phyloP scores from a whole-genome alignment of 2,888 invertebrate species.

The Sarcophaga subvicina region DNA sequence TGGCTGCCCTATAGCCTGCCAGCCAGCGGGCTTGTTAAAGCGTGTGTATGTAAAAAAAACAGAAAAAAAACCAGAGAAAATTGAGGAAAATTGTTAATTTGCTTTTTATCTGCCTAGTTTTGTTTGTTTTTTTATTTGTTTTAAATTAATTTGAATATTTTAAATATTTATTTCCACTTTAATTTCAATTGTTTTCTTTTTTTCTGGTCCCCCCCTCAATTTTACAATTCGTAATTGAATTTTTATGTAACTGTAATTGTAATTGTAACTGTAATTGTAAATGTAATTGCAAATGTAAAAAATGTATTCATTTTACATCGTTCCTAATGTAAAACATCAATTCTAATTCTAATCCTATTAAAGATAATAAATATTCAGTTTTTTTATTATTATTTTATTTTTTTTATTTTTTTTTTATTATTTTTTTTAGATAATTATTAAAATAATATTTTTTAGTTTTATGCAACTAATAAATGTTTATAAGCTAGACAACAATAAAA shows the following conservation, averaged over 20 bases:
- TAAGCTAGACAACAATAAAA: not conserved
- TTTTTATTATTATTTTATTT: not conserved
- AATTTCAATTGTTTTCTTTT: not conserved
- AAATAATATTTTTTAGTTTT: not conserved
- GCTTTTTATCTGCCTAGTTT: conserved; percentile 18
- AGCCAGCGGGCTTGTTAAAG: no score
- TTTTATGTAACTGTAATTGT: conserved; percentile 5
- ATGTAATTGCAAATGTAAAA: conserved; percentile 12
- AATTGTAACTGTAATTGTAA: conserved; percentile 22
- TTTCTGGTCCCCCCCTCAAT: no score
- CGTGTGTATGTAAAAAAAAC: conserved; percentile 55
- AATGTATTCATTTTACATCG: conserved; percentile 36
- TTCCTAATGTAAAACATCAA: conserved; percentile 54
- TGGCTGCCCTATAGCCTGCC: no score
- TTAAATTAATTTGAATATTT: conserved; percentile 7
- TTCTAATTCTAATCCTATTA: not conserved
- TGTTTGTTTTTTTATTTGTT: conserved; percentile 2
- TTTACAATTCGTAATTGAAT: conserved; percentile 4
- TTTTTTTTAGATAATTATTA: not conserved
- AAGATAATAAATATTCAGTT: not conserved
- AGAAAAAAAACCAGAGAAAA: not conserved
- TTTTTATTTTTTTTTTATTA: not conserved
- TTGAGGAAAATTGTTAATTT: conserved; percentile 31
- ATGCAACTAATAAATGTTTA: not conserved
- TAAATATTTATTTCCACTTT: conserved; percentile 24